A percentile compares a stretch with the other conserved stretches of the same genome.
phyloP scores from a whole-genome alignment of 1,140 invertebrate species.

The Holcopasites calliopsidis region DNA sequence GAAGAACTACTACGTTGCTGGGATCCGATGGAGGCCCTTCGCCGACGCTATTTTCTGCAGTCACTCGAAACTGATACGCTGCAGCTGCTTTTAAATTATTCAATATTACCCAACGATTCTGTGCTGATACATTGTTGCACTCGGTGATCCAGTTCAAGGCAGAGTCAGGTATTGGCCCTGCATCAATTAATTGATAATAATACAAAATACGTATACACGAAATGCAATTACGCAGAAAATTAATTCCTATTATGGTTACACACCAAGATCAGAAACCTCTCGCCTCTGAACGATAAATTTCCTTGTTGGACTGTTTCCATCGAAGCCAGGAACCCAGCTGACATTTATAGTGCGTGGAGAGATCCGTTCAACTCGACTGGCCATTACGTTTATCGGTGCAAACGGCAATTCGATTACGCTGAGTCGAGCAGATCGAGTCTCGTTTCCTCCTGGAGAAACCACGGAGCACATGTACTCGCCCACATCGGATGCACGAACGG shows the following conservation, averaged over 20 bases:
- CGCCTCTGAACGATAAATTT: constrained; percentile 96
- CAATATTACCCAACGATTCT: constrained; percentile 88
- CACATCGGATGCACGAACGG: constrained; percentile 90
- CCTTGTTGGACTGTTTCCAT: constrained; percentile 97
- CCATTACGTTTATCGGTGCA: constrained; percentile 92
- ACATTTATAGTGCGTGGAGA: constrained; percentile 88
- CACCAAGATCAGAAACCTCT: constrained; percentile 91
- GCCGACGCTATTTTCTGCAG: constrained; percentile 96
- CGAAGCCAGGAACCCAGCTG: constrained; percentile 96
- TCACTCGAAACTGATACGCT: constrained; percentile 97
- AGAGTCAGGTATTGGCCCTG: constrained; percentile 89
- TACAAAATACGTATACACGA: too few relatives aligned
- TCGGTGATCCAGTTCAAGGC: constrained; percentile 94
- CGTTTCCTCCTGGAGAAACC: constrained; percentile 93
- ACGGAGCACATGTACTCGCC: constrained; percentile 92
- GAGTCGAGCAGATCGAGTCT: constrained; percentile 90
- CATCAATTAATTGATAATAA: constrained; percentile 43
- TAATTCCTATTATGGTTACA: constrained; percentile 68
- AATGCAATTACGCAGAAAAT: too few relatives aligned
- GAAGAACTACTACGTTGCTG: constrained; percentile 92
- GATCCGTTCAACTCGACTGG: constrained; percentile 82
- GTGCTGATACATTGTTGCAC: constrained; percentile 90
- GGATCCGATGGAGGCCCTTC: constrained; percentile 94
- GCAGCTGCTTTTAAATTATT: constrained; percentile 95
- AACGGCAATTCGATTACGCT: constrained; percentile 97